Evolutionary conservation across 2,888 invertebrate species (phyloP).

Genomic region (Megaustenia siamemsis): DNA sequence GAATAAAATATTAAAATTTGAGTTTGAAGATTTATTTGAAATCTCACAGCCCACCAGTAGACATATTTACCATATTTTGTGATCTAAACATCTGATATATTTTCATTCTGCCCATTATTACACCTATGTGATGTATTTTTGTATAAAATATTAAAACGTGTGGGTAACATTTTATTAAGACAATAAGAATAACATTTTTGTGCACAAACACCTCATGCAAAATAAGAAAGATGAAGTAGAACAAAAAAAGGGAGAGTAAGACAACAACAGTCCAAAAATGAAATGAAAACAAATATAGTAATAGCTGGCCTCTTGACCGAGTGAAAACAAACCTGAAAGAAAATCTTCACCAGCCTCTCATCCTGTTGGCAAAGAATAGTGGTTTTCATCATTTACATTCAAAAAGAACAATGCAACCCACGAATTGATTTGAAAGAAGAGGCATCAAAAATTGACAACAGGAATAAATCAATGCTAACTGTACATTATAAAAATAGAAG

Average conservation of each 20-base stretch:
- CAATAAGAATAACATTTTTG: too few relatives aligned
- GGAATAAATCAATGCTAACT: background rate
- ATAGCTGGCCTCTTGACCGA: background rate
- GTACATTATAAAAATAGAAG: background rate
- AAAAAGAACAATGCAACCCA: background rate
- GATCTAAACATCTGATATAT: too few relatives aligned
- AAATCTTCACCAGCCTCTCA: conserved; percentile 34
- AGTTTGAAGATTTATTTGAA: too few relatives aligned
- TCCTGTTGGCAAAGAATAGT: background rate
- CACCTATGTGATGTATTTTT: too few relatives aligned
- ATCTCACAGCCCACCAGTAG: too few relatives aligned
- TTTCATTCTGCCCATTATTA: too few relatives aligned
- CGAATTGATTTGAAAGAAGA: background rate
- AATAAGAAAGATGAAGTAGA: background rate
- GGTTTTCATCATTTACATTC: background rate
- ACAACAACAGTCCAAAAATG: background rate
- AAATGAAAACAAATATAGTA: background rate
- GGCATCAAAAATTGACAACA: background rate
- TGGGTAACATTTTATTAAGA: too few relatives aligned
- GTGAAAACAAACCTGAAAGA: conserved; percentile 37
- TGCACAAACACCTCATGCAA: too few relatives aligned
- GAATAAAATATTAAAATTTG: too few relatives aligned
- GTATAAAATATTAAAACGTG: too few relatives aligned
- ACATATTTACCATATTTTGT: too few relatives aligned
- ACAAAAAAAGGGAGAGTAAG: background rate